Conservation (phyloP, 2,113 vertebrate genomes). For the Osmerus mordax region DNA sequence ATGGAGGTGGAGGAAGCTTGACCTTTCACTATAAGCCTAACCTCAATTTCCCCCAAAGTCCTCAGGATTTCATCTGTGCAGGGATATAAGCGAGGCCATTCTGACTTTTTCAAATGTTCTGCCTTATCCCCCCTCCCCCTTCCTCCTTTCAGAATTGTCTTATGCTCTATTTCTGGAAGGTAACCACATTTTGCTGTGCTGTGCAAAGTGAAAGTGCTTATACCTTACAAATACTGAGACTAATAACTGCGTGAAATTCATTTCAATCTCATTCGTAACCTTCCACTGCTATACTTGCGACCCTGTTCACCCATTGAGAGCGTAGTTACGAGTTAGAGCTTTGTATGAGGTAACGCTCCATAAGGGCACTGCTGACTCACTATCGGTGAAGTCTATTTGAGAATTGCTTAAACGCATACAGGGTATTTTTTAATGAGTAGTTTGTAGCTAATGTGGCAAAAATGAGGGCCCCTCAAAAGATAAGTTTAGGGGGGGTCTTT, state of each 20-base stretch:
- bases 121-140: constrained; percentile 4
- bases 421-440: too few species aligned
- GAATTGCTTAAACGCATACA: too few species aligned
- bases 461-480: too few species aligned
- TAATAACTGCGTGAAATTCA: constrained; percentile 19
- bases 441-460: too few species aligned
- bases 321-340: neutral
- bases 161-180: constrained; percentile 32
- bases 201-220: constrained; percentile 12
- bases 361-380: too few species aligned
- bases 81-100: neutral
- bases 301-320: neutral
- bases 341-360: neutral
- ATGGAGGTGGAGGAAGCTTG: neutral
- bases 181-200: constrained; percentile 15
- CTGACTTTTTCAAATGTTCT: constrained; percentile 1
- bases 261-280: constrained; percentile 13
- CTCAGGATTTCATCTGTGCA: constrained; percentile 2
- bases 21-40: constrained; percentile 1
- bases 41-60: constrained; percentile 6
- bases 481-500: too few species aligned
- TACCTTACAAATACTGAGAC: neutral
- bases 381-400: too few species aligned
- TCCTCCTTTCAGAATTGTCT: constrained; percentile 28
- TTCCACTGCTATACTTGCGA: neutral